Evolutionary conservation across 1,140 invertebrate species (phyloP).

Genomic region (Trachymyrmex cornetzi): DNA sequence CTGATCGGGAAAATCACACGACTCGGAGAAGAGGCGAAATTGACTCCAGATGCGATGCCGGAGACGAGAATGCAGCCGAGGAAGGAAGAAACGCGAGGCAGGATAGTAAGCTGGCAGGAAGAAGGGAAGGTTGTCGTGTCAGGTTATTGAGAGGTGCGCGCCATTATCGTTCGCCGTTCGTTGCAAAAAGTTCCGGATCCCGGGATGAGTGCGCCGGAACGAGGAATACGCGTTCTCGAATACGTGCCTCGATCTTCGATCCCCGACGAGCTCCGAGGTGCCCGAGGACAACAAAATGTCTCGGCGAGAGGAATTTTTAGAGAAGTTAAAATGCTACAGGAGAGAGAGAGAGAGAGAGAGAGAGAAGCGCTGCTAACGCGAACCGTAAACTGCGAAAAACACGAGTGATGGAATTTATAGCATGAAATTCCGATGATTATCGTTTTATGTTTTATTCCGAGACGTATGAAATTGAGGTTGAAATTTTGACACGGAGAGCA

Average conservation of each 20-base stretch:
- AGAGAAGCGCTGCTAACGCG: background rate
- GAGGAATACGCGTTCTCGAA: constrained; percentile 49
- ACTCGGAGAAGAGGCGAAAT: constrained; percentile 47
- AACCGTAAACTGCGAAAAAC: constrained; percentile 17
- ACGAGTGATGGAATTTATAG: constrained; percentile 42
- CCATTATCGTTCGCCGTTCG: constrained; percentile 53
- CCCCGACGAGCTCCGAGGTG: background rate
- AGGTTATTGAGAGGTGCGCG: constrained; percentile 56
- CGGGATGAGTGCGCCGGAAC: constrained; percentile 39
- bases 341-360: too few relatives aligned
- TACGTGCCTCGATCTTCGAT: constrained; percentile 47
- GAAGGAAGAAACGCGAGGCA: constrained; percentile 47
- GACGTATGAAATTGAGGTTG: constrained; percentile 25
- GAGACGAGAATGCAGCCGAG: constrained; percentile 33
- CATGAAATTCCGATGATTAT: constrained; percentile 22
- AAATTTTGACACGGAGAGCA: constrained; percentile 11
- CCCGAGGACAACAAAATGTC: constrained; percentile 44
- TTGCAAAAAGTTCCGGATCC: constrained; percentile 48
- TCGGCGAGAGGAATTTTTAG: constrained; percentile 28
- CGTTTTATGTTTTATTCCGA: constrained; percentile 40
- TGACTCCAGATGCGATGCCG: constrained; percentile 56
- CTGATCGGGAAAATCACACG: constrained; percentile 57
- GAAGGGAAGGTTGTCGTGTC: constrained; percentile 35
- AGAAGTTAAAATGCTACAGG: constrained; percentile 28
- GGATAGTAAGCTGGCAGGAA: too few relatives aligned